Evolutionary conservation across 2,888 invertebrate species (phyloP), one percentile per base, ranked within the genome.

Genomic region (Rosalia funebris): DNA sequence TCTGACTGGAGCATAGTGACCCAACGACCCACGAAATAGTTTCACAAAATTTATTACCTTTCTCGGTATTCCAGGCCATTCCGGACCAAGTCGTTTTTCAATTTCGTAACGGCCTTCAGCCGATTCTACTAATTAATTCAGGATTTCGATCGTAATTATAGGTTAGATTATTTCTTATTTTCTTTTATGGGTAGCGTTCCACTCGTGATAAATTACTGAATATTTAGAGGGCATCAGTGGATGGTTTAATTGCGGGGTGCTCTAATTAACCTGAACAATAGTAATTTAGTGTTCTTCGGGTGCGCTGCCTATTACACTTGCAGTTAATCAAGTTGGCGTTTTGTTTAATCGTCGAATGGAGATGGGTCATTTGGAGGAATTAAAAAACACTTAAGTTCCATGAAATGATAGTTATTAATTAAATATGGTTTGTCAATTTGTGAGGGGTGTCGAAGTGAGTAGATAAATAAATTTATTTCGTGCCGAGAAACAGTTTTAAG

Each of bases 31-130:
- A 25, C 45, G 19, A 48, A 48, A 34, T 32, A 16, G 32, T 47
- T 57, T 31, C 48, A 47, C 3, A 48, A 48, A 47, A 57, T 57
- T 57, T 41, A 57, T 41, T n/a, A 12, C 55, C 62, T 60, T 67
- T 65, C 64, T 52, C 14, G 60, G 62, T 61, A 64, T 63, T 65
- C 57, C 56, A 37, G 46, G 55, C 48, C 60, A 52, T 45, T 48
- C 42, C 42, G 57, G 60, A n/a, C 61, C 47, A 55, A 50, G 62
- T 64, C 68, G 57, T 68, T 66, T 66, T 62, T 66, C 68, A 68
- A 48, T 34, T 63, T 64, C 63, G 63, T 58, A 66, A 68, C 65
- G 63, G 63, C 57, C 63, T 62, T 65, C 63, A 65, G 25, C 58
- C 57, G 59, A 46, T 63, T 60, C 56, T 59, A 62, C 66, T 65